These are phyloP conservation scores for Andrena hattorfiana DNA, from an alignment of 2,888 invertebrate genomes.

Conservation along the genomic window DNA sequence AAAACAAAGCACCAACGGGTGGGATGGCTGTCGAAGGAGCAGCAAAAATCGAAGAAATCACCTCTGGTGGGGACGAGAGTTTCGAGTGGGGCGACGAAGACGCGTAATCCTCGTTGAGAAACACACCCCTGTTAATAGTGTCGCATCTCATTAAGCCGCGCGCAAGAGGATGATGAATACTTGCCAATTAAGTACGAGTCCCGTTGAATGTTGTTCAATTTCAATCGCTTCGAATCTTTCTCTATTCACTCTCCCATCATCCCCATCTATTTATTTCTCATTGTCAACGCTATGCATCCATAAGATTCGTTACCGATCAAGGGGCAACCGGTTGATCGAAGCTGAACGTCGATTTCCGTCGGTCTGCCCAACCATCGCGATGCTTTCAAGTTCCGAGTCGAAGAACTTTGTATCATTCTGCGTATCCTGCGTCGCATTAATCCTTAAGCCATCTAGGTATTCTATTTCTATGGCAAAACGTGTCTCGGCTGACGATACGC, in stretches of 20 bases:
- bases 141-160: conserved; percentile 26
- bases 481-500: neutral
- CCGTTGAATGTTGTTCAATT: conserved; percentile 17
- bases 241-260: conserved; percentile 10
- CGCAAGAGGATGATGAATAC: conserved; percentile 24
- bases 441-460: conserved; percentile 10
- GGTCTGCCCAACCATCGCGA: conserved; percentile 34
- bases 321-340: conserved; percentile 63
- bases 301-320: conserved; percentile 25
- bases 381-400: neutral
- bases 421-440: conserved; percentile 12
- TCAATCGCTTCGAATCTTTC: conserved; percentile 20
- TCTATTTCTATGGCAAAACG: conserved; percentile 3
- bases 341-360: conserved; percentile 53
- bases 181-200: conserved; percentile 20
- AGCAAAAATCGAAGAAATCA: conserved; percentile 68
- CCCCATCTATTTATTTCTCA: conserved; percentile 45
- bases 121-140: conserved; percentile 6
- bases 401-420: neutral
- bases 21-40: conserved; percentile 49
- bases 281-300: conserved; percentile 20
- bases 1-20: conserved; percentile 33
- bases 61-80: conserved; percentile 61
- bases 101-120: conserved; percentile 59
- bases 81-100: conserved; percentile 74